Evolutionary conservation across 2,113 vertebrate genomes (phyloP).

Genomic region (Pterocles gutturalis): DNA sequence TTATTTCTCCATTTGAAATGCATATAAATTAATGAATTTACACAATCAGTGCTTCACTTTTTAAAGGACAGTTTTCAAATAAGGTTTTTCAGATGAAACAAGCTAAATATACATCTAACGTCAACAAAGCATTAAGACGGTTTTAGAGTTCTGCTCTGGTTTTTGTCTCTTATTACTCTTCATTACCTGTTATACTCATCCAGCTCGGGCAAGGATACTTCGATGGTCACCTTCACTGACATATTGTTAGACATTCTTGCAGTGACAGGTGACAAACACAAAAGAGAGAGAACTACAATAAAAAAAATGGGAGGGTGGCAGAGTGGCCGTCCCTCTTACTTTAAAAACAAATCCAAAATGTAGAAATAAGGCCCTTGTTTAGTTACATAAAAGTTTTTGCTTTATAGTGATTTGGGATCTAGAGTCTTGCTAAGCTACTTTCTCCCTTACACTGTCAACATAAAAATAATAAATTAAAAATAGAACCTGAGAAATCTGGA

Average conservation of each 20-base stretch:
- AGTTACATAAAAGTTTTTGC: background rate
- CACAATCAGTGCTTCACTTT: background rate
- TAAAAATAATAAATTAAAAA: slow-evolving; percentile 48
- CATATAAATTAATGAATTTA: background rate
- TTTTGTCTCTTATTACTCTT: background rate
- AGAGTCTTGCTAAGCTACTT: background rate
- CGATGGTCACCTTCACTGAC: background rate
- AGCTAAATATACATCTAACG: background rate
- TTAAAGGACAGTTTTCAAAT: background rate
- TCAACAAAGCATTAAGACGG: background rate
- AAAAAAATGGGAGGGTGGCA: fast-evolving
- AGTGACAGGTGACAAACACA: background rate
- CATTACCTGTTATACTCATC: background rate
- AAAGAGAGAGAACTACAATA: background rate
- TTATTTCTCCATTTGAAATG: background rate
- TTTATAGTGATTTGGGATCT: background rate
- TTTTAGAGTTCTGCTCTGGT: background rate
- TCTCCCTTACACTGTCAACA: background rate
- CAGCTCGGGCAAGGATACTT: background rate
- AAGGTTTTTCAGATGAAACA: background rate
- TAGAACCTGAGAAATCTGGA: slow-evolving; percentile 29
- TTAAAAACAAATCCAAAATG: background rate
- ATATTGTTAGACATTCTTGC: background rate
- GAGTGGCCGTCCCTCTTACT: background rate
- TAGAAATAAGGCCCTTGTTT: background rate